These are phyloP conservation scores for Leptura quadrifasciata DNA, from an alignment of 2,888 invertebrate genomes.

Conservation along the genomic window DNA sequence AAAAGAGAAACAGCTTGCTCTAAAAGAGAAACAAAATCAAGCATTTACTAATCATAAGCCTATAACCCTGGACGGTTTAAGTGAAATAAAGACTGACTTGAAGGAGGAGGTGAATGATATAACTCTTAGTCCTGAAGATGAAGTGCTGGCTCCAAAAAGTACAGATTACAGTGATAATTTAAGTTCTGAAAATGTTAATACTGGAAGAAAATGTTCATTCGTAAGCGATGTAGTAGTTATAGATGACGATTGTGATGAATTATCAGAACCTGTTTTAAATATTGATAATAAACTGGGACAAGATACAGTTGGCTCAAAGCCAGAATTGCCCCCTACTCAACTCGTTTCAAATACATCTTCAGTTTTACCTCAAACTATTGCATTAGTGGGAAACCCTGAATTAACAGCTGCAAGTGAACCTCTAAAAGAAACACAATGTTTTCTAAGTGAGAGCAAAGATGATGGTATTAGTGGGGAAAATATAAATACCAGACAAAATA, in stretches of 20 bases:
- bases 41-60: slow-evolving; percentile 31
- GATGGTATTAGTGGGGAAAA: no score
- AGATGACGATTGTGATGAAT: slow-evolving; percentile 1
- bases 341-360: no score
- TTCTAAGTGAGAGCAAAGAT: no score
- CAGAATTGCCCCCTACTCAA: no score
- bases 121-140: slow-evolving; percentile 2
- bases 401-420: no score
- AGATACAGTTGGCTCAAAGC: background rate
- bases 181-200: background rate
- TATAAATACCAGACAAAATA: no score
- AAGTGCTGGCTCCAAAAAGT: background rate
- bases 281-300: background rate
- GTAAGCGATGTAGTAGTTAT: slow-evolving; percentile 1
- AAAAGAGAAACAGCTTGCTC: background rate
- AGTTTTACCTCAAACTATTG: no score
- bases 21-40: slow-evolving; percentile 5
- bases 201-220: background rate
- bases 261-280: background rate
- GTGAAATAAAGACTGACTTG: background rate
- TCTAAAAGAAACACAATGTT: no score
- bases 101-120: slow-evolving; percentile 24
- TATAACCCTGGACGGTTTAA: background rate
- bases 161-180: background rate
- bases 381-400: no score